Evolutionary conservation across 2,888 invertebrate species (phyloP).

Genomic region (Linhomoeus sp.): DNA sequence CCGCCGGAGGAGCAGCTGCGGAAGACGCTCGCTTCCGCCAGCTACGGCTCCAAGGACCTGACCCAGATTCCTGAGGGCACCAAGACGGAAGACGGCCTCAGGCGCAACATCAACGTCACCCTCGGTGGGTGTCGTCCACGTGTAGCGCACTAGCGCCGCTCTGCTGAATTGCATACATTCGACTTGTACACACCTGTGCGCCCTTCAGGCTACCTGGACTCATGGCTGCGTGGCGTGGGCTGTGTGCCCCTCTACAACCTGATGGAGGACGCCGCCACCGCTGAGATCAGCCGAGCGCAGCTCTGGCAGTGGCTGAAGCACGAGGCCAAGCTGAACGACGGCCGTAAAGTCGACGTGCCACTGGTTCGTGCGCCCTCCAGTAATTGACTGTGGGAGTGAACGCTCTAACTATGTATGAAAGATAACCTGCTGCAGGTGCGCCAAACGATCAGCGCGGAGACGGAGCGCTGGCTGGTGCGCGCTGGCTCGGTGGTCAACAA

Average conservation of each 20-base stretch:
- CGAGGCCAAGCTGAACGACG: slow-evolving; percentile 33
- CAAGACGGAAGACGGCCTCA: slow-evolving; percentile 42
- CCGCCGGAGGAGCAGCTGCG: slow-evolving; percentile 1
- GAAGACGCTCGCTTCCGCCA: no score
- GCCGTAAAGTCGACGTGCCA: slow-evolving; percentile 18
- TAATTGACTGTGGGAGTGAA: no score
- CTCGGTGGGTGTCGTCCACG: slow-evolving; percentile 26
- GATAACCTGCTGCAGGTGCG: slow-evolving; percentile 15
- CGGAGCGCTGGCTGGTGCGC: slow-evolving; percentile 16
- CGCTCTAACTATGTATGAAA: no score
- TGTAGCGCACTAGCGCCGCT: neutral
- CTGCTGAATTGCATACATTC: neutral
- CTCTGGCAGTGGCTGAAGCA: slow-evolving; percentile 54
- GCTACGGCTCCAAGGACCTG: slow-evolving; percentile 10
- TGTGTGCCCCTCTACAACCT: slow-evolving; percentile 45
- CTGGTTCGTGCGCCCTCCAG: no score
- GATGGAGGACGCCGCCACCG: slow-evolving; percentile 53
- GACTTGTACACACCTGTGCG: no score
- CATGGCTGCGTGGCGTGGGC: slow-evolving; percentile 47
- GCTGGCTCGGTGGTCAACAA: slow-evolving; percentile 22
- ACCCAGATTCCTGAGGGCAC: slow-evolving; percentile 41
- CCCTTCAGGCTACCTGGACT: slow-evolving; percentile 40
- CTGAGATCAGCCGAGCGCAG: slow-evolving; percentile 50
- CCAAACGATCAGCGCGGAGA: slow-evolving; percentile 23
- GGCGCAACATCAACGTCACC: slow-evolving; percentile 45